Conservation (phyloP, 2,113 vertebrate genomes). For the Tilapia sparmanii region DNA sequence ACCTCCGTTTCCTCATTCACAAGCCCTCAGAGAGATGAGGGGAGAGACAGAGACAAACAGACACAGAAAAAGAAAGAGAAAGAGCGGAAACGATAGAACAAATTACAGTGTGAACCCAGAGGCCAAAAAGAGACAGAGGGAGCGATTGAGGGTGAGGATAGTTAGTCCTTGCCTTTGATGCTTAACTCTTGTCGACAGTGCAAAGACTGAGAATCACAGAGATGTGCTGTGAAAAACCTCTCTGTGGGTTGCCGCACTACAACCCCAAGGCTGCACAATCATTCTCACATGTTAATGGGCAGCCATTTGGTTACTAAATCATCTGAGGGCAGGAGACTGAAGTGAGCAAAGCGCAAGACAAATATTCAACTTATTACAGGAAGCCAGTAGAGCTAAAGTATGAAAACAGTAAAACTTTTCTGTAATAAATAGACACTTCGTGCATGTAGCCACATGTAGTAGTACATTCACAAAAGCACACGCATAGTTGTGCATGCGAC, state of each 20-base stretch:
- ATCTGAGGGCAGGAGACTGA: slow-evolving; percentile 47
- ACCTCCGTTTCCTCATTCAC: slow-evolving; percentile 59
- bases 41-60: slow-evolving; percentile 34
- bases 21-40: slow-evolving; percentile 53
- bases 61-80: slow-evolving; percentile 26
- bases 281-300: slow-evolving; percentile 64
- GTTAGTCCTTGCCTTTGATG: slow-evolving; percentile 65
- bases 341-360: slow-evolving; percentile 45
- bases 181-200: slow-evolving; percentile 58
- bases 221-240: slow-evolving; percentile 30
- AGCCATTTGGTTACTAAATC: slow-evolving; percentile 67
- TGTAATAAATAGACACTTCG: background rate
- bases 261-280: slow-evolving; percentile 56
- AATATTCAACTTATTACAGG: slow-evolving; percentile 51
- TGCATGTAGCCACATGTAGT: background rate
- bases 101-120: slow-evolving; percentile 59
- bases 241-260: slow-evolving; percentile 45
- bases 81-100: slow-evolving; percentile 35
- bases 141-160: slow-evolving; percentile 57
- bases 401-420: slow-evolving; percentile 24
- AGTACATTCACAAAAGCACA: background rate
- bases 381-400: slow-evolving; percentile 12
- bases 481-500: background rate
- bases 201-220: slow-evolving; percentile 55
- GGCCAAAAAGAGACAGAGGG: slow-evolving; percentile 54